Conservation (phyloP, 2,797 vertebrate genomes). For the Synaphobranchus kaupii region DNA sequence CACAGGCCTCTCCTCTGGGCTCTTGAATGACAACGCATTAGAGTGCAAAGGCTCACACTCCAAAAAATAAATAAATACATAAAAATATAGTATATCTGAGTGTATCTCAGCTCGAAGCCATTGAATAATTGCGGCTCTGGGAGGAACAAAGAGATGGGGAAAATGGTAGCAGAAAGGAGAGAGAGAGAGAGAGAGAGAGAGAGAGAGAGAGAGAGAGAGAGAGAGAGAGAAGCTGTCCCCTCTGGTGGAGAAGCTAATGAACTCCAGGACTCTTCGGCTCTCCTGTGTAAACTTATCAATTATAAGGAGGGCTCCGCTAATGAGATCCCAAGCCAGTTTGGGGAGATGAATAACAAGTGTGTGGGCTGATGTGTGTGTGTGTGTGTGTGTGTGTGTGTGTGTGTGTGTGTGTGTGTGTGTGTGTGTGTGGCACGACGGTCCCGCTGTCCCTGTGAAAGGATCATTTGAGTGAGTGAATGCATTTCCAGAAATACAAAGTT, state of each 20-base stretch:
- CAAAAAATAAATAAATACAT: not conserved
- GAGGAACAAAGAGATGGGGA: not conserved
- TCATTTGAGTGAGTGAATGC: not conserved
- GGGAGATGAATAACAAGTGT: not conserved
- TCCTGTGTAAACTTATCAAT: slow-evolving; percentile 41
- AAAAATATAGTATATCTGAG: not conserved
- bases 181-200: not conserved
- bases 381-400: too few relatives aligned
- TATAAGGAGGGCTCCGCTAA: slow-evolving; percentile 39
- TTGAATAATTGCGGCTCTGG: not conserved
- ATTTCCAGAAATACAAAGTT: not conserved
- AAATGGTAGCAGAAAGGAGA: not conserved
- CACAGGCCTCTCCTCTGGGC: not conserved
- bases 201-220: too few relatives aligned
- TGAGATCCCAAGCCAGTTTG: slow-evolving; percentile 43
- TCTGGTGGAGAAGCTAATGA: slow-evolving; percentile 40
- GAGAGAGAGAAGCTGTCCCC: not conserved
- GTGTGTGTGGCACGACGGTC: not conserved
- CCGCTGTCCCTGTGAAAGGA: not conserved
- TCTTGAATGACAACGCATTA: not conserved
- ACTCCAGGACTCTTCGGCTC: slow-evolving; percentile 31
- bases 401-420: too few relatives aligned
- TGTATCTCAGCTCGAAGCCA: not conserved
- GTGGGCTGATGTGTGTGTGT: not conserved
- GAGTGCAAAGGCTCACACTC: not conserved